Evolutionary conservation across 2,888 invertebrate species (phyloP).

Genomic region (Zootermopsis nevadensis): DNA sequence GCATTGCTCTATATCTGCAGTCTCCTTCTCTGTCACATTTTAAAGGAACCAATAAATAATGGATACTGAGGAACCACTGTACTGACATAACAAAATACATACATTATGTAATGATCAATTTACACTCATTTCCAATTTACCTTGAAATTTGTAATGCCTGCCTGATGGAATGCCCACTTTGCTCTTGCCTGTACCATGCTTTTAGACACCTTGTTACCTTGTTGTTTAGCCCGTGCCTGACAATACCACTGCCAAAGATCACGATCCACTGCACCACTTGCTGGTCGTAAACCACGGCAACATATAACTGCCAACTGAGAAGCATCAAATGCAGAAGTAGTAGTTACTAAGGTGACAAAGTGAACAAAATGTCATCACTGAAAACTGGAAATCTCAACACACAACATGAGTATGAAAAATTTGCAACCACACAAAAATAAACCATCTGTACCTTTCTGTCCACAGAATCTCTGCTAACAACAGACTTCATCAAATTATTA

Average conservation of each 20-base stretch:
- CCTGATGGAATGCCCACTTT: conserved; percentile 44
- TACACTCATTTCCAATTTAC: conserved; percentile 1
- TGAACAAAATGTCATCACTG: neutral
- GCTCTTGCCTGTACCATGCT: conserved; percentile 46
- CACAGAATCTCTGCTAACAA: neutral
- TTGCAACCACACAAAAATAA: no score
- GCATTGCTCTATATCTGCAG: no score
- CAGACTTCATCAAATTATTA: neutral
- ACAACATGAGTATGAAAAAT: no score
- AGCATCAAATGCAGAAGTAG: neutral
- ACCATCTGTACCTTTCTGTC: neutral
- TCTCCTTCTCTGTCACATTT: no score
- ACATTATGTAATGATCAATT: no score
- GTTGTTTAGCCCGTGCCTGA: neutral
- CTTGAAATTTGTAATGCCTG: conserved; percentile 50
- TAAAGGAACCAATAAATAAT: no score
- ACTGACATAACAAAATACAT: no score
- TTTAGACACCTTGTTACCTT: conserved; percentile 41
- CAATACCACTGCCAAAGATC: conserved; percentile 51
- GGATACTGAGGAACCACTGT: no score
- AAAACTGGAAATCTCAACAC: no score
- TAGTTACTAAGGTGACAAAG: neutral
- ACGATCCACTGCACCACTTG: conserved; percentile 36
- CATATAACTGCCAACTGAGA: neutral
- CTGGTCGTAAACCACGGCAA: conserved; percentile 41